Base-by-base conservation (phyloP, 1,140 invertebrate genomes). In the Hydropsyche tenuis region DNA sequence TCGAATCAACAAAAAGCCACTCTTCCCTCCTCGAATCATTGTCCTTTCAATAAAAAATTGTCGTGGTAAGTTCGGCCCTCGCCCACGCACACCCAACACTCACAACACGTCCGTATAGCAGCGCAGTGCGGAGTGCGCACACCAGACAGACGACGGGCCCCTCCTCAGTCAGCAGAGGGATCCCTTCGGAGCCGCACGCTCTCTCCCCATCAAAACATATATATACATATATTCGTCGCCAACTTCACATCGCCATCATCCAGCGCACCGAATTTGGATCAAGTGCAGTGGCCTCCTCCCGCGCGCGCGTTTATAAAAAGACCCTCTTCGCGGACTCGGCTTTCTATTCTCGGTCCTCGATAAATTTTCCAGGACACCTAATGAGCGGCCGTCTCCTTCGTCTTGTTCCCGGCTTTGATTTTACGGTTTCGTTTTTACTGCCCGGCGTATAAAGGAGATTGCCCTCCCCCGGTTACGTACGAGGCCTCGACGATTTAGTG, bases 141-240 rank as follows among this genome's bases (percentile, higher is more conserved):
- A n/a, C 37, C 65, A 14, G 25, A 12, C 25, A 22, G 20, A 14
- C 46, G 46, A 16, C 16, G 12, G 42, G 63, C 16, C 30, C 30
- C 30, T 42, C 63, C 63, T 14, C 16, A 69, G 65, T 69, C 65
- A 20, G 45, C 65, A 7, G 43, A 69, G 65, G 65, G 46, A 46
- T 20, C 48, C 45, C 65, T 45, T 69, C 65, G 16, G 43, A 27
- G n/a, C 25, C 1, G 45, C 56, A 23, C 56, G n/a, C 18, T 6
- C 12, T 43, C 12, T 5, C 37, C 37, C 51, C 9, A 2, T 2
- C n/a, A n/a, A n/a, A n/a, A n/a, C n/a, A n/a, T n/a, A n/a, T n/a
- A n/a, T n/a, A 20, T 4, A 20, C 16, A 18, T 53, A n/a, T 53
- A 18, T 22, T 53, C 7, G 18, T 60, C 1, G 5, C 56, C 48